phyloP scores from a whole-genome alignment of 2,113 vertebrate genomes.

The Motacilla alba region DNA sequence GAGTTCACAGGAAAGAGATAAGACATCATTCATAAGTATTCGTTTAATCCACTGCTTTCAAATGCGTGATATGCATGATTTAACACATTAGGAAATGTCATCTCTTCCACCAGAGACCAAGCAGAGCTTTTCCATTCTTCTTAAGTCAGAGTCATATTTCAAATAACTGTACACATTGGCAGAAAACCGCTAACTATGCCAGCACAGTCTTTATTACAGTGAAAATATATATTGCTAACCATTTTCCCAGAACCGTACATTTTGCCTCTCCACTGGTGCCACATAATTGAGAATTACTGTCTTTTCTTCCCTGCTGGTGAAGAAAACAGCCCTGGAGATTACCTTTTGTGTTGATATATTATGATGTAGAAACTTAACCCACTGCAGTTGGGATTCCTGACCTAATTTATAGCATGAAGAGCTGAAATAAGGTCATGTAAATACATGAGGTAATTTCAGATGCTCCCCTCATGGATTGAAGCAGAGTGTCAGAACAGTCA shows the following conservation, averaged over 20 bases:
- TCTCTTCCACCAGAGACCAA: not conserved
- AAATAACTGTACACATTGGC: not conserved
- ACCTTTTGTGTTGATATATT: constrained; percentile 13
- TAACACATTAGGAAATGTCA: constrained; percentile 28
- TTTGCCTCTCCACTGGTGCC: not conserved
- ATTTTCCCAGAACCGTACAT: not conserved
- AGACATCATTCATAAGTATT: constrained; percentile 10
- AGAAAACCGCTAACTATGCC: not conserved
- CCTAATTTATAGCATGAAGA: constrained; percentile 6
- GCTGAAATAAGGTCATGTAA: constrained; percentile 45
- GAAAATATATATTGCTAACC: constrained; percentile 35
- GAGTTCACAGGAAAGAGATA: constrained; percentile 31
- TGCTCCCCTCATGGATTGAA: not conserved
- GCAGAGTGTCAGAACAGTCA: not conserved
- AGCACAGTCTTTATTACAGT: constrained; percentile 1
- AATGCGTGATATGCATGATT: not conserved
- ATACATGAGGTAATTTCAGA: constrained; percentile 24
- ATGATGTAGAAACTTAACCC: constrained; percentile 32
- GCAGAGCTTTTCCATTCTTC: not conserved
- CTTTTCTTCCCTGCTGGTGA: constrained; percentile 21
- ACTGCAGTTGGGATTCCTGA: constrained; percentile 20
- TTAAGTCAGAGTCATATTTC: constrained; percentile 22
- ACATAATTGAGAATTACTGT: constrained; percentile 21
- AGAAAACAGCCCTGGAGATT: not conserved
- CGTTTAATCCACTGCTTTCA: constrained; percentile 43